Evolutionary conservation across 2,888 invertebrate species (phyloP), one percentile per base, ranked within the genome.

Genomic region (Keiferia lycopersicella): DNA sequence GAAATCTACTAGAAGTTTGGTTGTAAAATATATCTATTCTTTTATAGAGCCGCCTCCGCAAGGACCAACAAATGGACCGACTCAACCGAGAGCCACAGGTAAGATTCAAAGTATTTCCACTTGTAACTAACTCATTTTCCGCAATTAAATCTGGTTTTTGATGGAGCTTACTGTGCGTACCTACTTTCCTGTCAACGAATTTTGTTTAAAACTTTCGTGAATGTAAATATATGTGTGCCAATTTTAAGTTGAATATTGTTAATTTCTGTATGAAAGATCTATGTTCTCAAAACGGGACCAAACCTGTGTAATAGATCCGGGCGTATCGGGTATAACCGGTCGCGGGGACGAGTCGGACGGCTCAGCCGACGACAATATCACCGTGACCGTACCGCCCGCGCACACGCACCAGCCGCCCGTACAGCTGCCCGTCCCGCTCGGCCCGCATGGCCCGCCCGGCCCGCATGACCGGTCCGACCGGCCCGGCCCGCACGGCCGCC

Each of bases 361-460:
- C 63, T 93, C 93, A 56, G 92, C 80, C 64, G 92, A 91, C 74
- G 92, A 94, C 84, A 92, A 93, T 84, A 92, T 93, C 76, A 93
- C 93, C 63, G 92, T 93, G 69, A 93, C 88, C 69, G 89, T 94
- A 83, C 93, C 93, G 68, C 90, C 87, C 59, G 79, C 77, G 57
- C 69, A 73, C 66, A 68, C 69, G 67, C 74, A 72, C 68, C 67
- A 67, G 70, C 62, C 67, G 61, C 67, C 64, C 65, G 69, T 58
- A 65, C 58, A 53, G 48, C 68, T 66, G 64, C 65, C 60, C 65
- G 12, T 76, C 74, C 77, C 81, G 79, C 66, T 62, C 65, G 64
- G 67, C 68, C 67, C 64, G 61, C 67, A 53, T 61, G 57, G 56
- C 64, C 63, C 63, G 51, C 65, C 67, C 66, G 66, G 30, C 69